Conservation (phyloP, 1,140 invertebrate genomes). For the Drosophila willistoni region DNA sequence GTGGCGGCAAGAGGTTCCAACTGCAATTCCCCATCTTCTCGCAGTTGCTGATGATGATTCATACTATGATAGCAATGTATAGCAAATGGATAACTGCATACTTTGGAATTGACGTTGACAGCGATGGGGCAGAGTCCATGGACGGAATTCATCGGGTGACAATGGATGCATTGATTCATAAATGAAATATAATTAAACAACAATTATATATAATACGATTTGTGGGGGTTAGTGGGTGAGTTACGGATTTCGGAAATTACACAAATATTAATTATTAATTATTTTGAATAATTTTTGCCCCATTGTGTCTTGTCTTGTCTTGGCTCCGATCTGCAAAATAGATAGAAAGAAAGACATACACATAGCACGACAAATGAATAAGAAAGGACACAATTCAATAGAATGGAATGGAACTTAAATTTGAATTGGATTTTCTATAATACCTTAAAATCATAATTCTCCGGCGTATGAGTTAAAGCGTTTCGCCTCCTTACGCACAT, state of each 20-base stretch:
- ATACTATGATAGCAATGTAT: conserved; percentile 46
- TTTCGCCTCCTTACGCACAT: conserved; percentile 87
- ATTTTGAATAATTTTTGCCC: too few species aligned
- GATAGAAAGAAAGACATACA: conserved; percentile 16
- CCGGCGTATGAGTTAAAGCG: conserved; percentile 85
- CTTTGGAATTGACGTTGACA: too few species aligned
- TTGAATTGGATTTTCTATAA: conserved; percentile 12
- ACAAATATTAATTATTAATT: conserved; percentile 9
- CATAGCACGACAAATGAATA: neutral
- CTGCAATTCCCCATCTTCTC: too few species aligned
- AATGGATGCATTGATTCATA: conserved; percentile 87
- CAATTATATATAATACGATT: neutral
- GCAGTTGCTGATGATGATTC: too few species aligned
- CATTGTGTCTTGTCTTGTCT: conserved; percentile 54
- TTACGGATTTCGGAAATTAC: too few species aligned
- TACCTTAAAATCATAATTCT: conserved; percentile 82
- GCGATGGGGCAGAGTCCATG: too few species aligned
- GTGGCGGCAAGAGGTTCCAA: too few species aligned
- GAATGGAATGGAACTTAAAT: neutral
- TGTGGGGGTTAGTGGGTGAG: too few species aligned
- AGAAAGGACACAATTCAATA: too few species aligned
- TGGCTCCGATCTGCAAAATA: conserved; percentile 89
- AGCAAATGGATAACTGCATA: too few species aligned
- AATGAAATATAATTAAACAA: neutral
- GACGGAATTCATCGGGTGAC: conserved; percentile 85